Conservation (phyloP, 2,113 vertebrate species). For the Cryptotis parvus region DNA sequence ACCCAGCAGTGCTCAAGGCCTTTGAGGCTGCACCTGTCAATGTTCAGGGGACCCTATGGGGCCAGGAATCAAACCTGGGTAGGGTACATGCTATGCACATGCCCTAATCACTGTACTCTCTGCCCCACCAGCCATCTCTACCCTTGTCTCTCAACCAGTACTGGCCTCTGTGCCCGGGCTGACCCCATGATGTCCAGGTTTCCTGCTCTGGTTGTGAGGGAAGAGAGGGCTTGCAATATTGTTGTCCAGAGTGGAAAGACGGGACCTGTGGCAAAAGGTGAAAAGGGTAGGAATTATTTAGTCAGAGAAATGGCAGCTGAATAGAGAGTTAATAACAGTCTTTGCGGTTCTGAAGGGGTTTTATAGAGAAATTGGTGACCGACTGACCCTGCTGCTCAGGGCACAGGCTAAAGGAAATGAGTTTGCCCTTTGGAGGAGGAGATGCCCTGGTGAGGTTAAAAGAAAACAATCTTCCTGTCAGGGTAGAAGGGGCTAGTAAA, state of each 20-base stretch:
- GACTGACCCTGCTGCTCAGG: conserved; percentile 53
- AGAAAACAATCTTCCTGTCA: conserved; percentile 26
- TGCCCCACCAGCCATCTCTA: not conserved
- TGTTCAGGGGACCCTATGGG: too few relatives aligned
- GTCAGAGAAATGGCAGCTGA: conserved; percentile 25
- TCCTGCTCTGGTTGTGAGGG: not conserved
- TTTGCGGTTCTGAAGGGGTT: conserved; percentile 48
- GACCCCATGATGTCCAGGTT: not conserved
- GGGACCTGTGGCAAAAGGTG: not conserved
- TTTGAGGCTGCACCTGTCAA: too few relatives aligned
- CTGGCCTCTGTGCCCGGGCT: rapidly evolving
- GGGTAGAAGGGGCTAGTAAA: conserved; percentile 14
- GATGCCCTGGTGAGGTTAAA: conserved; percentile 53
- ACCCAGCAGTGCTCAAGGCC: too few relatives aligned
- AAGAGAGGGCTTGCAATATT: not conserved
- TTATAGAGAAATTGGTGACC: conserved; percentile 58
- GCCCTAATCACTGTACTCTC: not conserved
- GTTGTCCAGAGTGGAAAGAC: not conserved
- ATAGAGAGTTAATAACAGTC: conserved; percentile 60
- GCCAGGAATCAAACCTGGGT: too few relatives aligned
- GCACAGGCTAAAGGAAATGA: conserved; percentile 44
- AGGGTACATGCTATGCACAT: too few relatives aligned
- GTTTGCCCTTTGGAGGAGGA: conserved; percentile 26
- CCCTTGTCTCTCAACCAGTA: not conserved
- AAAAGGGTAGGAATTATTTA: conserved; percentile 60